These are phyloP conservation scores for Vireo altiloquus DNA, from an alignment of 2,113 vertebrate species.

Conservation along the genomic window DNA sequence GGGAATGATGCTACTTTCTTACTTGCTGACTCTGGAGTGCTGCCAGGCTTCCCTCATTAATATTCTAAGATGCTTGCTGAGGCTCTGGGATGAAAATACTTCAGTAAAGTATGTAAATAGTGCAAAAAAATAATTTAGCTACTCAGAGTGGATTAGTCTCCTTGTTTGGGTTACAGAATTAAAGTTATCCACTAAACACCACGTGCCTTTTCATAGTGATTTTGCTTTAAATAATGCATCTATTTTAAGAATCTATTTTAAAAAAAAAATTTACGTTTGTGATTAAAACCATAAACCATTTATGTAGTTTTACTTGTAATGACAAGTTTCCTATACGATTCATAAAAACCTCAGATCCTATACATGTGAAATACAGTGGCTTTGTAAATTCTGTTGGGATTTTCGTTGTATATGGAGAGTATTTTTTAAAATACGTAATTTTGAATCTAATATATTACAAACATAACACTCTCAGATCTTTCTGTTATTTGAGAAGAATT, in stretches of 20 bases:
- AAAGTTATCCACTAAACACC: neutral
- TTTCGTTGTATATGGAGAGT: neutral
- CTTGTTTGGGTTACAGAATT: constrained; percentile 40
- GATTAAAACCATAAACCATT: neutral
- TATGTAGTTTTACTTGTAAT: neutral
- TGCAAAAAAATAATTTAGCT: constrained; percentile 16
- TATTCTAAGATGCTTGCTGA: constrained; percentile 8
- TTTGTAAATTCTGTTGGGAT: neutral
- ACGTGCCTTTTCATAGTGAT: neutral
- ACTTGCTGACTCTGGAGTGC: neutral
- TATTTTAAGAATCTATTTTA: neutral
- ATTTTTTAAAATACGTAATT: neutral
- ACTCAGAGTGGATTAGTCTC: constrained; percentile 9
- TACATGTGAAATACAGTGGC: neutral
- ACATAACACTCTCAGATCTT: neutral
- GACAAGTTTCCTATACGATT: neutral
- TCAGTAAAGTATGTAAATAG: constrained; percentile 50
- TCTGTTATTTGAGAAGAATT: neutral
- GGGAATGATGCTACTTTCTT: neutral
- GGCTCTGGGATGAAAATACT: constrained; percentile 37
- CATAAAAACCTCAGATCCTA: neutral
- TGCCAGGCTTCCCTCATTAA: constrained; percentile 15
- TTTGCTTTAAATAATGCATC: neutral
- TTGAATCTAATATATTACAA: neutral
- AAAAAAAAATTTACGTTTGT: neutral